Base-by-base conservation (phyloP, 2,797 vertebrate genomes). In the Cyclopterus lumpus region DNA sequence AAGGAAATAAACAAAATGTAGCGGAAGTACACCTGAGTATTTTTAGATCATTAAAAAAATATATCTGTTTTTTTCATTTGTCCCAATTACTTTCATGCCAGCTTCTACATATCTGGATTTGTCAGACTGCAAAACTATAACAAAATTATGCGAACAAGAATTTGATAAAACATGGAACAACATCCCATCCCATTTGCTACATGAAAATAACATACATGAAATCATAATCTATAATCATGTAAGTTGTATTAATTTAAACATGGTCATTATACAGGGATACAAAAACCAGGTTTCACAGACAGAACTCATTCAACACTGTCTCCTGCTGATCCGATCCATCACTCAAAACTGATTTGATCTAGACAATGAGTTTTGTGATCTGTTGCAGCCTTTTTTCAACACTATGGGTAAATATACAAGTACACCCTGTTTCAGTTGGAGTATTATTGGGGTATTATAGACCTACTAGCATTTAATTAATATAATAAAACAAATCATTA, bases 31-130 rank as follows among this genome's bases (percentile, higher is more conserved):
- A 73, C 6, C 4, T 0, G 1, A 20, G 20, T 53, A 60, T 68
- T 73, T 68, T 42, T 73, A 60, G 8, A 66, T 66, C 14, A n/a
- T 32, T 60, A 38, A 30, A 82, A 64, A 54, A 24, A 20, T 15
- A 46, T 69, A 34, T 53, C 6, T 36, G 18, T 30, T 59, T 59
- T 40, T 14, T n/a, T 26, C 57, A n/a, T 65, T 75, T 75, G 18
- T 53, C 49, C 34, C 1, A 59, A 8, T 30, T 11, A 36, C 9
- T 57, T 51, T 55, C 24, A 71, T 62, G 44, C 32, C 32, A 44
- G 24, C 48, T 54, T 44, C 12, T 30, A 11, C 15, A 6, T 46
- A 36, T 73, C 6, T 53, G 11, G 1, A 22, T 38, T 44, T 61
- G 34, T 63, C 18, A 42, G 8, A 57, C 9, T 44, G 24, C 20